Evolutionary conservation across 2,113 vertebrate genomes (phyloP).

Genomic region (Geothlypis trichas): DNA sequence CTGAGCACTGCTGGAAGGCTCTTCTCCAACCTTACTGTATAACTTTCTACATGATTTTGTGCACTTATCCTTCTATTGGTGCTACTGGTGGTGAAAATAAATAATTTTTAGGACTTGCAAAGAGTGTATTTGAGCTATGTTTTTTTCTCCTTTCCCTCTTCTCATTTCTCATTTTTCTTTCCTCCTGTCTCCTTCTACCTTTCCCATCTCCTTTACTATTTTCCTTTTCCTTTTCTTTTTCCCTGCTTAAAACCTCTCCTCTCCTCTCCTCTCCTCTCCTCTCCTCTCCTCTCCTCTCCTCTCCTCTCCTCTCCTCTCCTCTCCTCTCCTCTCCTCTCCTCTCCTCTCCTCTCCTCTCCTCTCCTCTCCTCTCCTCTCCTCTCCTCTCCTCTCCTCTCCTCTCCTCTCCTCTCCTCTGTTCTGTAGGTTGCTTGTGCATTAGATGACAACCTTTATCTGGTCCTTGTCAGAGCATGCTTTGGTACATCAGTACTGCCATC

Average conservation of each 20-base stretch:
- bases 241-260: no score
- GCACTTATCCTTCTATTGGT: neutral
- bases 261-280: no score
- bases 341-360: neutral
- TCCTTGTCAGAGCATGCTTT: neutral
- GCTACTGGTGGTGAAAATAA: neutral
- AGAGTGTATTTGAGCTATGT: neutral
- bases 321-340: neutral
- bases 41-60: neutral
- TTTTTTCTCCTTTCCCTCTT: neutral
- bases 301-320: neutral
- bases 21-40: neutral
- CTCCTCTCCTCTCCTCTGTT: neutral
- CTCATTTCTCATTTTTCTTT: neutral
- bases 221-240: rapidly evolving
- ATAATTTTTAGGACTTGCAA: neutral
- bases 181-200: neutral
- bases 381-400: rapidly evolving
- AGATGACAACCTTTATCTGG: neutral
- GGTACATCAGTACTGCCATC: neutral
- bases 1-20: neutral
- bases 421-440: neutral
- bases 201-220: neutral
- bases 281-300: no score
- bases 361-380: neutral